Conservation (phyloP, 2,888 invertebrate genomes). For the Andrena fulva region DNA sequence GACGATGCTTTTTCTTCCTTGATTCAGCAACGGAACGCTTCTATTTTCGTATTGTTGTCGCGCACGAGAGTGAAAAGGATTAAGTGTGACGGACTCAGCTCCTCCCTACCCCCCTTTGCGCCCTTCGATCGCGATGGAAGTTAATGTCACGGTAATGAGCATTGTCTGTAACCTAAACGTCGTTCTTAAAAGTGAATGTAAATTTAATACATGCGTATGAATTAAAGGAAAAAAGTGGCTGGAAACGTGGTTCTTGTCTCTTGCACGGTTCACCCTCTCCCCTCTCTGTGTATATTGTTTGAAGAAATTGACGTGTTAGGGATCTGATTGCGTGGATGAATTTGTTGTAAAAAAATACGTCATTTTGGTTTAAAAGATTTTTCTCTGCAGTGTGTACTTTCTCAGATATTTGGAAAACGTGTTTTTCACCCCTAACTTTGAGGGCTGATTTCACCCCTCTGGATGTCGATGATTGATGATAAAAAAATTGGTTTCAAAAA, state of each 20-base stretch:
- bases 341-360: too few species aligned
- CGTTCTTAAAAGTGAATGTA: constrained; percentile 65
- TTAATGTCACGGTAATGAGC: constrained; percentile 40
- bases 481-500: too few species aligned
- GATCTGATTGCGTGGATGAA: too few species aligned
- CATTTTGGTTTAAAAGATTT: too few species aligned
- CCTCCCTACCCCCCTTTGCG: neutral
- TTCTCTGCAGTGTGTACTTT: too few species aligned
- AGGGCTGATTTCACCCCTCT: too few species aligned
- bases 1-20: too few species aligned
- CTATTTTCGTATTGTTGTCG: neutral
- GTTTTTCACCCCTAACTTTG: too few species aligned
- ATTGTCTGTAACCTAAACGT: constrained; percentile 46
- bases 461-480: too few species aligned
- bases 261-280: neutral
- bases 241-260: constrained; percentile 29
- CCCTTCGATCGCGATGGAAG: constrained; percentile 23
- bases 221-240: constrained; percentile 69
- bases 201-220: constrained; percentile 67
- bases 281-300: neutral
- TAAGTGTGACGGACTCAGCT: neutral
- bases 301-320: too few species aligned
- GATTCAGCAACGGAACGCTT: neutral
- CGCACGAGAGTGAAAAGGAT: too few species aligned
- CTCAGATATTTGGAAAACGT: too few species aligned